Evolutionary conservation across 2,888 invertebrate species (phyloP).

Genomic region (Fabriciana adippe): DNA sequence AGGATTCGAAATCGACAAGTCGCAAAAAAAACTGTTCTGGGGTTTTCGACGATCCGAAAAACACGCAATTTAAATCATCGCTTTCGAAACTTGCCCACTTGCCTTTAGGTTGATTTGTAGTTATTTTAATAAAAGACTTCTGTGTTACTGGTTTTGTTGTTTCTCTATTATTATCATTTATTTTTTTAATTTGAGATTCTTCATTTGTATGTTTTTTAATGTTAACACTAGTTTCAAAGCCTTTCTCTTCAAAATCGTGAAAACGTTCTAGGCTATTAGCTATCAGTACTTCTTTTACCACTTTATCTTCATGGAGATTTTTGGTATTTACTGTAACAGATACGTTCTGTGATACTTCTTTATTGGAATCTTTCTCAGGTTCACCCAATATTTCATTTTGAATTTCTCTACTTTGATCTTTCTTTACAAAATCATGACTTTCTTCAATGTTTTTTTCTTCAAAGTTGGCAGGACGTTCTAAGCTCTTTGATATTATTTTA

Average conservation of each 20-base stretch:
- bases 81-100: constrained; percentile 79
- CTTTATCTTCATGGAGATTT: too few relatives aligned
- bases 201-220: too few relatives aligned
- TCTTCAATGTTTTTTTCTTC: neutral
- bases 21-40: constrained; percentile 78
- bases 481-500: neutral
- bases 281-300: too few relatives aligned
- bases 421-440: too few relatives aligned
- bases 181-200: constrained; percentile 28
- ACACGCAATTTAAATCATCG: constrained; percentile 62
- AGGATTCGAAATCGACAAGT: constrained; percentile 68
- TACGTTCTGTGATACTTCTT: too few relatives aligned
- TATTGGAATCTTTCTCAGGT: too few relatives aligned
- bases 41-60: constrained; percentile 66
- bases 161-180: neutral
- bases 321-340: too few relatives aligned
- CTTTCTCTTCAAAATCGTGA: too few relatives aligned
- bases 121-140: neutral
- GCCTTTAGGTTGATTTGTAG: constrained; percentile 44
- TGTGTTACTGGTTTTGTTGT: neutral
- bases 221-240: too few relatives aligned
- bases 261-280: too few relatives aligned
- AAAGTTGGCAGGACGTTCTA: neutral
- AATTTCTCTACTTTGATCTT: too few relatives aligned
- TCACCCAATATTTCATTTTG: too few relatives aligned